Conservation (phyloP, 2,113 vertebrate genomes). For the Oceanodroma tethys region DNA sequence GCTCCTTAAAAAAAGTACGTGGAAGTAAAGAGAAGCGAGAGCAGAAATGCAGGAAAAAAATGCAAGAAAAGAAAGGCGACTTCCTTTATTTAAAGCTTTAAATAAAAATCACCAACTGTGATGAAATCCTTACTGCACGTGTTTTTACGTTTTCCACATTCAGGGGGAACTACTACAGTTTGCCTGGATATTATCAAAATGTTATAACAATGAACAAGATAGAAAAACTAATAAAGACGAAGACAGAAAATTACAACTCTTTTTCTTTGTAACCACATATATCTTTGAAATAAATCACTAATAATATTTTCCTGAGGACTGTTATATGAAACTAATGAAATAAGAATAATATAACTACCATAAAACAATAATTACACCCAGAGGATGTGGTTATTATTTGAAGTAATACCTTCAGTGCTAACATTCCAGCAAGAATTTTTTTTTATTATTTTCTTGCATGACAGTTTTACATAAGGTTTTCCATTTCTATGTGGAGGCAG, state of each 20-base stretch:
- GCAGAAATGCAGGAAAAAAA: background rate
- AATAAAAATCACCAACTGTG: background rate
- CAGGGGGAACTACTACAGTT: background rate
- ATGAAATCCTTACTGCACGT: background rate
- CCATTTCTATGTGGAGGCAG: background rate
- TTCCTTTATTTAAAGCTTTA: background rate
- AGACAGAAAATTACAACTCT: background rate
- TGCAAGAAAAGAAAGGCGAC: background rate
- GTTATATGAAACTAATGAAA: background rate
- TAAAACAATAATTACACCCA: background rate
- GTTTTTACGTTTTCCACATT: background rate
- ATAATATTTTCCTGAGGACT: background rate
- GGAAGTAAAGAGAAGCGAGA: background rate
- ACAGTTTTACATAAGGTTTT: background rate
- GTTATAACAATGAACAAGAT: background rate
- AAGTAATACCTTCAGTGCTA: background rate
- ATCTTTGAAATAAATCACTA: background rate
- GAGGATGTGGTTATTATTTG: background rate
- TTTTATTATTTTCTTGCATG: background rate
- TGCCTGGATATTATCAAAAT: background rate
- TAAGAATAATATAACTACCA: background rate
- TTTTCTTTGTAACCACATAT: background rate
- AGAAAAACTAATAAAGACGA: background rate
- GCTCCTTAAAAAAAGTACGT: background rate
- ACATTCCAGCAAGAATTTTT: background rate